These are phyloP conservation scores for Tapirus terrestris DNA, from an alignment of 2,113 vertebrate species.

Conservation along the genomic window DNA sequence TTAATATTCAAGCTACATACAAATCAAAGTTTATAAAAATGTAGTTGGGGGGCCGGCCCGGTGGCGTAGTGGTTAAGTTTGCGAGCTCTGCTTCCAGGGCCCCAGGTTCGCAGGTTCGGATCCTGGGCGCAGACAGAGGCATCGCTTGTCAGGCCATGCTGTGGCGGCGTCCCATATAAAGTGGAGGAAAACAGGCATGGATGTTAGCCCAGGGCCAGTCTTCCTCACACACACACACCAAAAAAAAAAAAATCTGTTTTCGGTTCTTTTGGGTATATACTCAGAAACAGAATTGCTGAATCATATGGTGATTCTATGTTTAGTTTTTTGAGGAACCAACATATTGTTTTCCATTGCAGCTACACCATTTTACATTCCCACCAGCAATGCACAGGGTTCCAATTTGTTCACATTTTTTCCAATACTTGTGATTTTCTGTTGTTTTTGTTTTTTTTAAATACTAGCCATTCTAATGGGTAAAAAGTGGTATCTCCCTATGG, in stretches of 20 bases:
- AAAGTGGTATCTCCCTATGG: neutral
- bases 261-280: neutral
- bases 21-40: neutral
- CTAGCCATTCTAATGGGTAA: neutral
- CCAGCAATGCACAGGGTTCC: neutral
- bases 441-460: neutral
- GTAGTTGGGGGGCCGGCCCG: too few species aligned
- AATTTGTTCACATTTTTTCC: neutral
- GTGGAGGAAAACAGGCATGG: too few species aligned
- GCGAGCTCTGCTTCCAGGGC: too few species aligned
- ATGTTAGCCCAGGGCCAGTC: too few species aligned
- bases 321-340: neutral
- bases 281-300: neutral
- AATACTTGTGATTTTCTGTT: neutral
- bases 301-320: neutral
- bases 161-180: too few species aligned
- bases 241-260: neutral
- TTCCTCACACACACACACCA: too few species aligned
- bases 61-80: too few species aligned
- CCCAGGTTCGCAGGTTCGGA: too few species aligned
- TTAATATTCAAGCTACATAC: neutral
- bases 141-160: too few species aligned
- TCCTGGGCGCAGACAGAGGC: too few species aligned
- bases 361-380: neutral
- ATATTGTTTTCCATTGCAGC: neutral